These are phyloP conservation scores for Sipha maydis DNA, from an alignment of 2,888 invertebrate species.

Conservation along the genomic window DNA sequence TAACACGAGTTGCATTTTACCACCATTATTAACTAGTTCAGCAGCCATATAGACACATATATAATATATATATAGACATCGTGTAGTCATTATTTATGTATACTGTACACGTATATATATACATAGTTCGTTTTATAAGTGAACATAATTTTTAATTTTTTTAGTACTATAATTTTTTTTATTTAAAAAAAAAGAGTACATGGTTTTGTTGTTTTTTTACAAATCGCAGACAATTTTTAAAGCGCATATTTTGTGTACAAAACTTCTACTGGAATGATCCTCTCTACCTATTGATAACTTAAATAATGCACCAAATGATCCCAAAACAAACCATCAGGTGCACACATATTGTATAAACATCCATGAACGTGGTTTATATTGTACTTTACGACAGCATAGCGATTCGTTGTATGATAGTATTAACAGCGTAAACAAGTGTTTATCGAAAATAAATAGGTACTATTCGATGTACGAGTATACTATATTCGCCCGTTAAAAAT, in stretches of 20 bases:
- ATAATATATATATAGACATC: too few relatives aligned
- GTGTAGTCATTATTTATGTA: too few relatives aligned
- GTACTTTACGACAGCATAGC: conserved; percentile 1
- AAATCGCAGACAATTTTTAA: neutral
- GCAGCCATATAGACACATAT: too few relatives aligned
- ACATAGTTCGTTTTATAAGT: too few relatives aligned
- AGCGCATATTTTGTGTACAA: neutral
- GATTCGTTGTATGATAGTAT: neutral
- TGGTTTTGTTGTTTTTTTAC: neutral
- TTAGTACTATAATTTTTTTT: neutral
- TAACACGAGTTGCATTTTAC: too few relatives aligned
- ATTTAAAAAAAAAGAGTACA: too few relatives aligned
- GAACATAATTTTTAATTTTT: neutral
- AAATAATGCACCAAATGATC: neutral
- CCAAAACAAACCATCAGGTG: neutral
- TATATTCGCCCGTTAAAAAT: neutral
- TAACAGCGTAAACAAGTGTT: neutral
- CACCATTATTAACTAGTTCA: too few relatives aligned
- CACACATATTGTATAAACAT: conserved; percentile 16
- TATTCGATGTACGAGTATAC: neutral
- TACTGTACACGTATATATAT: too few relatives aligned
- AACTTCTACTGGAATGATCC: neutral
- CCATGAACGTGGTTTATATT: conserved; percentile 10
- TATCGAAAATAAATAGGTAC: conserved; percentile 1
- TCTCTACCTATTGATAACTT: neutral